Evolutionary conservation across 1,140 invertebrate species (phyloP), one percentile per base, ranked within the genome.

Genomic region (Listronotus oregonensis): DNA sequence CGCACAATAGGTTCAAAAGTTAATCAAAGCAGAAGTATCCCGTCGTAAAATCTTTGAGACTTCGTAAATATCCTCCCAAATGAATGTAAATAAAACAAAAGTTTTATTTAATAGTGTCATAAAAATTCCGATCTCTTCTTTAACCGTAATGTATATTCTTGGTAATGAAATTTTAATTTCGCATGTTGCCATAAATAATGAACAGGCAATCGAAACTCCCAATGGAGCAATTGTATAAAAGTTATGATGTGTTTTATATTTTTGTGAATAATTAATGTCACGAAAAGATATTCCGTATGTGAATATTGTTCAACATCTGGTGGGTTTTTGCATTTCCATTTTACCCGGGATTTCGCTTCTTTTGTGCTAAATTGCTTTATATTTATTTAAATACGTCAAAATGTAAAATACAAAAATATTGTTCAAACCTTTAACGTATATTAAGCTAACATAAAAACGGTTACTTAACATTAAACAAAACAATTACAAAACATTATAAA

Each of bases 251-350:
- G 52, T 58, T 58, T 58, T 58, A 46, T 42, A 58, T 40, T 59
- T 61, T 50, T 61, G 50, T 51, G 58, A 61, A 61, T 61, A 46
- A 61, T 61, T 61, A 61, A 61, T 51, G 58, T 6, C 34, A 32
- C 32, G 34, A 49, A 61, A 61, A 21, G 58, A 51, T 39, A 61
- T 51, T 39, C n/a, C 12, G 56, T 21, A 34, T 37, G 54, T 56
- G 54, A 56, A 56, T 56, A 56, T 56, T 37, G 37, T 42, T 40
- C 56, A 43, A 58, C 56, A 58, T 58, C 56, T 58, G 56, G 56
- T 42, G 15, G 11, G 12, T 43, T 56, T 54, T 56, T 56, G 37
- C 54, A 39, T 21, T 43, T 43, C 18, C 21, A 17, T 18, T 58
- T 58, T 34, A 11, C 17, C 31, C 42, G 1, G 34, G 11, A 37